Conservation (phyloP, 1,140 invertebrate genomes). For the Apis cerana region DNA sequence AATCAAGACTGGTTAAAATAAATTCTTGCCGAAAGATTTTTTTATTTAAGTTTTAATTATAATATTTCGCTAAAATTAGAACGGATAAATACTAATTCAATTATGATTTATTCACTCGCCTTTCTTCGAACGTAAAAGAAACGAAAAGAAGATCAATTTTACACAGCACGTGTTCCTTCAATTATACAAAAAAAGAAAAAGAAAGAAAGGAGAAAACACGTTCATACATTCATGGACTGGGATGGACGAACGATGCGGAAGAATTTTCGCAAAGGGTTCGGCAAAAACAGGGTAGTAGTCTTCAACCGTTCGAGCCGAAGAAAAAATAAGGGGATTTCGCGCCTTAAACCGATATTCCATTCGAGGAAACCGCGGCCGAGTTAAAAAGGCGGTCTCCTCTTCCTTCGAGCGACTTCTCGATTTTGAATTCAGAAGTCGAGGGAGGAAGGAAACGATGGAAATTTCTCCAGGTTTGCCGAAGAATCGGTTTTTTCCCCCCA, state of each 20-base stretch:
- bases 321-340: constrained; percentile 43
- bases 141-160: not conserved
- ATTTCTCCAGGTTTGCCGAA: not conserved
- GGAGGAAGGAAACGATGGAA: constrained; percentile 9
- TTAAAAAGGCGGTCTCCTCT: constrained; percentile 49
- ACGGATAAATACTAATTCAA: no score
- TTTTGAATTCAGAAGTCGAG: constrained; percentile 51
- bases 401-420: constrained; percentile 8
- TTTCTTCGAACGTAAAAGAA: no score
- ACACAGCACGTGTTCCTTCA: not conserved
- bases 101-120: no score
- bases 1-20: not conserved
- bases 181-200: no score
- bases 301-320: not conserved
- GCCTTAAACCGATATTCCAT: constrained; percentile 62
- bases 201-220: not conserved
- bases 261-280: constrained; percentile 46
- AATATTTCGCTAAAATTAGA: no score
- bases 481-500: constrained; percentile 27
- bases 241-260: constrained; percentile 18
- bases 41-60: no score
- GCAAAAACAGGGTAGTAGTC: constrained; percentile 28
- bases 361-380: constrained; percentile 53
- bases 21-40: not conserved
- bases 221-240: not conserved